Conservation (phyloP, 2,113 vertebrate species). For the Clarias gariepinus region DNA sequence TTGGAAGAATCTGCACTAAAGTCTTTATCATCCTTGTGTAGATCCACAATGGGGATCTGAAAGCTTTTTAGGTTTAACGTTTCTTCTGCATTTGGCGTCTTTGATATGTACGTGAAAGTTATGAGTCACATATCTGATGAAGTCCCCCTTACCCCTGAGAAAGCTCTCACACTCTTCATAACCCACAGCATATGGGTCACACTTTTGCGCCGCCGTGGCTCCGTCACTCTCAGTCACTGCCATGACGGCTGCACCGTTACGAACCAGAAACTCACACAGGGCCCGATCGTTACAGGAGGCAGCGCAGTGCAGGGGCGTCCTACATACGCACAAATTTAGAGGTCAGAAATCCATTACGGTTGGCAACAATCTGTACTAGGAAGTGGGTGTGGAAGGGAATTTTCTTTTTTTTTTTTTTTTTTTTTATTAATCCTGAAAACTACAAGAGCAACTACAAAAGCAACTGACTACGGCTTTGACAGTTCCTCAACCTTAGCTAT, state of each 20-base stretch:
- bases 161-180: slow-evolving; percentile 83
- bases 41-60: background rate
- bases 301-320: slow-evolving; percentile 88
- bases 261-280: slow-evolving; percentile 83
- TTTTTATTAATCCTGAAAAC: background rate
- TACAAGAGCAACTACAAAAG: background rate
- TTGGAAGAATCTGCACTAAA: background rate
- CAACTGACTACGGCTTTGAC: background rate
- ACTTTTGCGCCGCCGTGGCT: slow-evolving; percentile 83
- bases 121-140: background rate
- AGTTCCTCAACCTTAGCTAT: background rate
- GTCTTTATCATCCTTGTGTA: background rate
- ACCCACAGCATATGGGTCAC: slow-evolving; percentile 81
- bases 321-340: slow-evolving; percentile 52
- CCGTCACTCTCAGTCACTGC: slow-evolving; percentile 83
- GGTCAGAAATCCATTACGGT: background rate
- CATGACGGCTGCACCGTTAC: slow-evolving; percentile 83
- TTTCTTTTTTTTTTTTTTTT: no score
- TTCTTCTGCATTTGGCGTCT: background rate
- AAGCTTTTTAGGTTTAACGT: background rate
- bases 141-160: slow-evolving; percentile 74
- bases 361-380: background rate
- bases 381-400: background rate
- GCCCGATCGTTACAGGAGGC: slow-evolving; percentile 87
- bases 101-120: background rate